Evolutionary conservation across 30 jellyfish, hydroid and myxozoan genomes (phyloP).

Genomic region (Chrysaora quinquecirrha): DNA sequence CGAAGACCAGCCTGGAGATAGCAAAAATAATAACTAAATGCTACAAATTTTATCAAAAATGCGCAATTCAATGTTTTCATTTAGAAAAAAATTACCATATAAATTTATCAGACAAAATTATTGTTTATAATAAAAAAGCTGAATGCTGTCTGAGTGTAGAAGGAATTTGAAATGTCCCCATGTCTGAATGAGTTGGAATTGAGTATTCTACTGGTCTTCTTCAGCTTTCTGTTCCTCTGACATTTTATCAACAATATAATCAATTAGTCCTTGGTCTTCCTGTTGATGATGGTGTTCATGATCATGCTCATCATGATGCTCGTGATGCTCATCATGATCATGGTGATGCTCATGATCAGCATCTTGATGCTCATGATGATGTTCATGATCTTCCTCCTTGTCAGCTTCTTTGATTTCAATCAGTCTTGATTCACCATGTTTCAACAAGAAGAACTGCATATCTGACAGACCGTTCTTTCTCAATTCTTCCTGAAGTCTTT

Average conservation of each 20-base stretch:
- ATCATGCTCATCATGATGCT: conserved; percentile 35
- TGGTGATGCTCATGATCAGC: conserved; percentile 20
- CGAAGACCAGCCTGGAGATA: not conserved
- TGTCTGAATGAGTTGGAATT: no score
- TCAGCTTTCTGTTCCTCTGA: conserved; percentile 27
- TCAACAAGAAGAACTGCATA: conserved; percentile 95
- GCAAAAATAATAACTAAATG: not conserved
- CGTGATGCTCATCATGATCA: conserved; percentile 39
- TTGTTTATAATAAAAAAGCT: no score
- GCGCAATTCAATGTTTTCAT: no score
- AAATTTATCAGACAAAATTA: no score
- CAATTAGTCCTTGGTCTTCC: conserved; percentile 60
- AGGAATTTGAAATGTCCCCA: no score
- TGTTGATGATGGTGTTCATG: not conserved
- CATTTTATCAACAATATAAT: conserved; percentile 62
- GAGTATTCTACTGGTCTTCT: not conserved
- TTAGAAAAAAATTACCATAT: conserved; percentile 13
- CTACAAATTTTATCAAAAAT: not conserved
- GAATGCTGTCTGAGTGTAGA: no score
- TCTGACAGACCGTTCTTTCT: conserved; percentile 90
- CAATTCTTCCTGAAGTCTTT: conserved; percentile 83
- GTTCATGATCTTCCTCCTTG: conserved; percentile 77
- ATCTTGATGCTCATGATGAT: no score
- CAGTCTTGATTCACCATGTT: conserved; percentile 97
- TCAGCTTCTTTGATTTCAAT: conserved; percentile 97